Base-by-base conservation (phyloP, 1,140 invertebrate genomes). In the Trinorchestia longiramus region DNA sequence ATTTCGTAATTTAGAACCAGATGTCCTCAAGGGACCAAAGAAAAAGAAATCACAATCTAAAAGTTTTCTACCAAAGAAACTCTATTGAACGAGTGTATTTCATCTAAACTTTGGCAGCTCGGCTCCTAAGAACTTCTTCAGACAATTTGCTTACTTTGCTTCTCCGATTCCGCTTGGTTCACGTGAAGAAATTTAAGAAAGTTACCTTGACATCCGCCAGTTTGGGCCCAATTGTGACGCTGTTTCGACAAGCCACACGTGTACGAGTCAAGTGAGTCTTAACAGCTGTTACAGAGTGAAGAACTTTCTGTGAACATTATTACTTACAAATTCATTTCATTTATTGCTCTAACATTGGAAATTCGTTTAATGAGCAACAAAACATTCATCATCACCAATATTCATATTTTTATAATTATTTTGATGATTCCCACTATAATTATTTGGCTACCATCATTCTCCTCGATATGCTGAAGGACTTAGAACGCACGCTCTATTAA, bases 61-160 rank as follows among this genome's bases (percentile, higher is more conserved):
- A 94, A 94, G 92, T 94, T 94, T 47, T 36, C 92, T 94, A 45
- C 43, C 8, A 45, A 94, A 94, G 92, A 94, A 94, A 40, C 92
- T 94, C 92, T 45, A 94, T 94, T 94, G 92, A 94, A 94, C 92
- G 92, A 94, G 44, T 94, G 92, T 94, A 94, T 94, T 94, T 94
- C 92, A 94, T 94, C 43, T 94, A 94, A 94, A 94, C 92, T 94
- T 94, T 94, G 44, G 44, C 92, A 0, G 43, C 43, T n/a, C 43
- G 43, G 43, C 92, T 94, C 92, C 43, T 28, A 47, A 42, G 43
- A 94, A 94, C 92, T 94, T 94, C 43, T 94, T 94, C 92, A 40
- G 44, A 94, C 92, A 94, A 94, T 94, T 94, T 45, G 92, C 92
- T 94, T 94, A 94, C 92, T 94, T 94, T 47, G 92, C 92, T 44